These are phyloP conservation scores for Pogonocichla stellata DNA, from an alignment of 2,113 vertebrate genomes.

Conservation along the genomic window DNA sequence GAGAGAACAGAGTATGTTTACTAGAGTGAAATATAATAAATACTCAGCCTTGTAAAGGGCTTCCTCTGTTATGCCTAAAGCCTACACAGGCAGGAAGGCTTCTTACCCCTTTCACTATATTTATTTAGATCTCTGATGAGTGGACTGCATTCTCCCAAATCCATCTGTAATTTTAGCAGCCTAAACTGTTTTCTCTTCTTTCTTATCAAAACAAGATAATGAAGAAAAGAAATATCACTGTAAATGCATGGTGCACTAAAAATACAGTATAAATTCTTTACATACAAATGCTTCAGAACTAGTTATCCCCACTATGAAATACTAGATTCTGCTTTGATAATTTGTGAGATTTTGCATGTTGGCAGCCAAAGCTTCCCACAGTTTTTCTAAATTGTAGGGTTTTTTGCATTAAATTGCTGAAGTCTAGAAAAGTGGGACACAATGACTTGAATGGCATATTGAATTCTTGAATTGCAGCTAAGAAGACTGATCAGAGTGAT, in stretches of 20 bases:
- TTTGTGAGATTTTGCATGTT: not conserved
- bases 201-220: not conserved
- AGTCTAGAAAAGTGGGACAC: not conserved
- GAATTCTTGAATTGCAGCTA: not conserved
- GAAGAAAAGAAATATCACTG: not conserved
- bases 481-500: not conserved
- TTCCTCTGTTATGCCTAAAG: not conserved
- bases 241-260: not conserved
- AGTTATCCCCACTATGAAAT: not conserved
- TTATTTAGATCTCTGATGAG: not conserved
- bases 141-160: not conserved
- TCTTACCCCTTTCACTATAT: not conserved
- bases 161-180: not conserved
- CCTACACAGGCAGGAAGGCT: not conserved
- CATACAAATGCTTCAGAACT: fast-evolving
- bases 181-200: not conserved
- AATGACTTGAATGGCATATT: not conserved
- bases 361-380: not conserved
- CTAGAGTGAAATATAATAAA: not conserved
- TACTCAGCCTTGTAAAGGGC: not conserved
- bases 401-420: not conserved
- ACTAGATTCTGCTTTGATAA: not conserved
- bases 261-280: not conserved
- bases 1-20: not conserved
- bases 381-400: not conserved